phyloP scores from a whole-genome alignment of 2,888 invertebrate species.

The Drosophila antonietae region DNA sequence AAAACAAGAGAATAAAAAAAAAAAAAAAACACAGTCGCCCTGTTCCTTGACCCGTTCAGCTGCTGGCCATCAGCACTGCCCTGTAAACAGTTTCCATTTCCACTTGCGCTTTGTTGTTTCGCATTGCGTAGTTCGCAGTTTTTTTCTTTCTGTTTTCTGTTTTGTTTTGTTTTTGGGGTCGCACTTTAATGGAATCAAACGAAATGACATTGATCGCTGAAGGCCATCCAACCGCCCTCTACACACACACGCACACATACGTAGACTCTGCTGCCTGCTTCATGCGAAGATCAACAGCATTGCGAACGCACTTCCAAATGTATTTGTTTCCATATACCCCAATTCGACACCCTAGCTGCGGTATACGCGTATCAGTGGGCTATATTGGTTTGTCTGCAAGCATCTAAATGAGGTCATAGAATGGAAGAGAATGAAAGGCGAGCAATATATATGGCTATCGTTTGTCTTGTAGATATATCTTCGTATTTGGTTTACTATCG shows the following conservation, averaged over 20 bases:
- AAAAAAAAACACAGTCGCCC: not conserved
- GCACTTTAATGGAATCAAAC: conserved; percentile 76
- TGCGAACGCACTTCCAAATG: conserved; percentile 37
- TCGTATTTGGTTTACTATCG: not conserved
- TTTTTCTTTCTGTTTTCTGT: not conserved
- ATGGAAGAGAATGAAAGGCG: not conserved
- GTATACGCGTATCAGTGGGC: not conserved
- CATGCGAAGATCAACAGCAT: conserved; percentile 32
- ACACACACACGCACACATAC: not conserved
- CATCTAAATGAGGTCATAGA: not conserved
- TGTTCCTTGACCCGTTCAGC: not conserved
- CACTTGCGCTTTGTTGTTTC: conserved; percentile 19
- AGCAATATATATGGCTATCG: not conserved
- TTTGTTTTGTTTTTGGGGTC: conserved; percentile 63
- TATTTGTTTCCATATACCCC: conserved; percentile 19
- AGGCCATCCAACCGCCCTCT: conserved; percentile 65
- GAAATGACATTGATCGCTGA: conserved; percentile 83
- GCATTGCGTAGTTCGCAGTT: conserved; percentile 30
- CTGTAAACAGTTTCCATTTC: conserved; percentile 17
- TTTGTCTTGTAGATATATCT: not conserved
- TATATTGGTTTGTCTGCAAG: not conserved
- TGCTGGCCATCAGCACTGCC: not conserved
- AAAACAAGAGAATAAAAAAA: not conserved
- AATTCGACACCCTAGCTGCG: conserved; percentile 4
- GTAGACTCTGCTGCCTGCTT: not conserved